Base-by-base conservation (phyloP, 64 coral and sea anemone species). In the Stichodactyla helianthus region DNA sequence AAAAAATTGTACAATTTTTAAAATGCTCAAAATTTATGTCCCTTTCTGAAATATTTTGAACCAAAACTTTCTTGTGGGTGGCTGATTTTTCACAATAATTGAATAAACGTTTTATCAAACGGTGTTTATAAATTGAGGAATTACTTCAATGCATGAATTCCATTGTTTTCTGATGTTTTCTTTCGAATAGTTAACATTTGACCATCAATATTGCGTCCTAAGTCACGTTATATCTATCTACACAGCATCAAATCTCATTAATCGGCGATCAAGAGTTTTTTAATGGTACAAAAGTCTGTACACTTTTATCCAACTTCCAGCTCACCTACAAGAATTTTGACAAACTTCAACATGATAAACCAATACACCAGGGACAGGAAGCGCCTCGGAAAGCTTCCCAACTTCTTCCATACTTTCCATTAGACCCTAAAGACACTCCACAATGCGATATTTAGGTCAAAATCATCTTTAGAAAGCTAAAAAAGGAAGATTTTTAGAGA, bases 331-430 rank as follows among this genome's bases (percentile, higher is more conserved):
- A 63, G 88, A 79, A 86, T 90, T 57, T 83, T 99, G 97, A 44
- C 87, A 89, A 86, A 99, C 90, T 91, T 99, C 97, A 44, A 95
- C 85, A 76, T 99, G 97, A 82, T 90, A 92, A 58, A 18, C 88
- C 12, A 67, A 91, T n/a, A 77, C 60, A 83, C 85, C 86, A 9
- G 91, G 88, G 23, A 59, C 60, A 26, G 97, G 97, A 7, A 99
- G 97, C 2, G 97, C 97, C 7, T 99, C 97, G 14, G 93, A 95
- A 53, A 99, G 91, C 55, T 99, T 92, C 15, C 89, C 85, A 2
- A 99, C 97, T 93, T 95, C 93, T 28, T 99, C 97, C 97, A 99
- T 99, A 79, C 7, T 23, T 78, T 31, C 12, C 68, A 74, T 31
- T 27, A 19, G 68, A 74, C 68, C 26, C 23, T 25, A 59, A 83